Percentiles rank a stretch among this genome's conserved stretches.
Conservation (phyloP, 2,797 vertebrate species). For the Cottoperca gobio region DNA sequence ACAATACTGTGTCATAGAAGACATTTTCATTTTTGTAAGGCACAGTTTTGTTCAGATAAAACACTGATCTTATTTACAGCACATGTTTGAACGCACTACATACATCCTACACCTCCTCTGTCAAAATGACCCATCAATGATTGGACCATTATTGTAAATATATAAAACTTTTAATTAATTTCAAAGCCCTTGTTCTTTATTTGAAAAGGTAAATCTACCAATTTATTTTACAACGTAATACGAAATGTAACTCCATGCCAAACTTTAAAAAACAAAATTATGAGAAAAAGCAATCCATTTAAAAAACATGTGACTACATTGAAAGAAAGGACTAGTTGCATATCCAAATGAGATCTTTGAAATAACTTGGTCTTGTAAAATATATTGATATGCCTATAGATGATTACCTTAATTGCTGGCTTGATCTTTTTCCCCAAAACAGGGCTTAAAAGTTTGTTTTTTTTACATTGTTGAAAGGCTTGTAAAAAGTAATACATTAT, state of each 20-base stretch:
- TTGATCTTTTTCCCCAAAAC: constrained; percentile 5
- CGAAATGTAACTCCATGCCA: constrained; percentile 66
- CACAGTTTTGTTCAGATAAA: constrained; percentile 80
- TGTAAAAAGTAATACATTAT: constrained; percentile 28
- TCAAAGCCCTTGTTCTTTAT: constrained; percentile 64
- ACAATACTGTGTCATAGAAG: constrained; percentile 74
- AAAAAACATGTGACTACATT: constrained; percentile 41
- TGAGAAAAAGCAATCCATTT: constrained; percentile 45
- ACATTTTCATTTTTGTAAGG: constrained; percentile 75
- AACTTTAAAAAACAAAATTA: constrained; percentile 47
- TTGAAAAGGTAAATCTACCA: constrained; percentile 43
- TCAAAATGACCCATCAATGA: constrained; percentile 53
- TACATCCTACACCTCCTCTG: constrained; percentile 31
- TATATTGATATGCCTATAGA: constrained; percentile 24
- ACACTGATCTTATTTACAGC: constrained; percentile 74
- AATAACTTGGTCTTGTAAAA: constrained; percentile 34
- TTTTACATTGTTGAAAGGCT: constrained; percentile 25
- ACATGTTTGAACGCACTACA: constrained; percentile 61
- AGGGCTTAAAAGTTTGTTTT: constrained; percentile 4
- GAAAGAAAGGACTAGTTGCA: constrained; percentile 40
- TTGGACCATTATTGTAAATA: constrained; percentile 59
- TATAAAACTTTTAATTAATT: constrained; percentile 62
- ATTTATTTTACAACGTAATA: constrained; percentile 50
- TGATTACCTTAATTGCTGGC: constrained; percentile 3
- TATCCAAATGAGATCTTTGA: constrained; percentile 41